Base-by-base conservation (phyloP, 2,113 vertebrate species). In the Danio rerio region DNA sequence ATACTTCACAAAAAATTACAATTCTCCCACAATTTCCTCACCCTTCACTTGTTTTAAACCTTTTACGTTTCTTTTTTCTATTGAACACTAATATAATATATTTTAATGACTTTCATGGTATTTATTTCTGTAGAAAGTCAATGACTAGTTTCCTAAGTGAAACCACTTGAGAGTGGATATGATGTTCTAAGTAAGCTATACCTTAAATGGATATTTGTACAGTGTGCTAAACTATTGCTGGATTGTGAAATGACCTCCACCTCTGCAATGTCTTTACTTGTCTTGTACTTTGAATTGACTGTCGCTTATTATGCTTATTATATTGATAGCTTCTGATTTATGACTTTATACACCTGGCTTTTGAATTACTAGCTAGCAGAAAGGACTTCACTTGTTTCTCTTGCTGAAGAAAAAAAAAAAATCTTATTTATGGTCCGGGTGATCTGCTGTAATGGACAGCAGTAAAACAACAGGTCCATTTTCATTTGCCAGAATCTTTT, bases 401-500 rank as follows among this genome's bases (percentile, higher is more conserved):
- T 83, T 12, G 49, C 18, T 49, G 43, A 75, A 84, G 43, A 1
- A 6, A 71, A 71, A 49, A 77, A 72, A n/a, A 55, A 50, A 78
- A 81, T 40, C 68, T 58, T 78, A 83, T 87, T 87, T 85, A 87
- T 81, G 68, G 78, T 53, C 49, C 9, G 66, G 63, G 59, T 78
- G 83, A 81, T 81, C 81, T 83, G 78, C 56, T 83, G 72, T 78
- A 81, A 85, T 87, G 78, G 78, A 43, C 62, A 77, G 82, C 83
- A 85, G 80, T 81, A 85, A 85, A 87, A 83, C 78, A 80, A 87
- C 78, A 75, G 66, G 74, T 62, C 77, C 68, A 85, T 87, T 87
- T 49, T 85, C 73, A 87, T 87, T 85, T 85, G 81, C 52, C 40
- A 31, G 50, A 83, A 85, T 81, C 66, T 65, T 83, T 83, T 81